Base-by-base conservation (phyloP, 1,140 invertebrate genomes). In the Thalassaphorura encarpata region DNA sequence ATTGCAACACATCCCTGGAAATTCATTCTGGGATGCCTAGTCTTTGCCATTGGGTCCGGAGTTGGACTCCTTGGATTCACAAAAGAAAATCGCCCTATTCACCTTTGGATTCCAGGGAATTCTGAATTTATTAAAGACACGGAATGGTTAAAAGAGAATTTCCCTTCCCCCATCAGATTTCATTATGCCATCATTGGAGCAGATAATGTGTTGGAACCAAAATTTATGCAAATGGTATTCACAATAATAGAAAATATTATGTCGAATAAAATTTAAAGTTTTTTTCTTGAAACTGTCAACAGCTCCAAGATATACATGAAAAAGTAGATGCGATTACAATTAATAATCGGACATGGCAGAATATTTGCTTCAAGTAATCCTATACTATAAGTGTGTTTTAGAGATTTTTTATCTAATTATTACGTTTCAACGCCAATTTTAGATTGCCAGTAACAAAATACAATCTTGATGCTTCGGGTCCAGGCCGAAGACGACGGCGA, bases 1-100 rank as follows among this genome's bases (percentile, higher is more conserved):
- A 62, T 71, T 31, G 66, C 64, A 19, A 58, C 42, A 8, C 55
- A 76, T 61, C 80, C 80, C 56, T 76, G 72, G 68, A 67, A 66
- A 29, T 78, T 75, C 50, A 79, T 82, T 8, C 18, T 66, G 39
- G 36, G 74, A 53, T 76, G 76, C 66, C 72, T 78, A 66, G 53
- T 69, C 2, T 68, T 80, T 54, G 74, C 80, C 4, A 51, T 71
- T 1, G n/a, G 78, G 2, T 56, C 52, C 23, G 41, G 48, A 0
- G 24, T 62, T 27, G 61, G 61, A 48, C 29, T 56, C n/a, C 29
- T 62, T 39, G 47, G 52, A 42, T 60, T 62, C 18, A 60, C 48
- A 0, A 24, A 29, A 27, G 61, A 62, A 29, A 60, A 52, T 29
- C 39, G 61, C 19, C 61, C 61, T 2, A 57, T 60, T 49, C 59